Percentiles rank a stretch among this genome's conserved stretches.
phyloP scores from a whole-genome alignment of 2,888 invertebrate species.

The Eupithecia centaureata region DNA sequence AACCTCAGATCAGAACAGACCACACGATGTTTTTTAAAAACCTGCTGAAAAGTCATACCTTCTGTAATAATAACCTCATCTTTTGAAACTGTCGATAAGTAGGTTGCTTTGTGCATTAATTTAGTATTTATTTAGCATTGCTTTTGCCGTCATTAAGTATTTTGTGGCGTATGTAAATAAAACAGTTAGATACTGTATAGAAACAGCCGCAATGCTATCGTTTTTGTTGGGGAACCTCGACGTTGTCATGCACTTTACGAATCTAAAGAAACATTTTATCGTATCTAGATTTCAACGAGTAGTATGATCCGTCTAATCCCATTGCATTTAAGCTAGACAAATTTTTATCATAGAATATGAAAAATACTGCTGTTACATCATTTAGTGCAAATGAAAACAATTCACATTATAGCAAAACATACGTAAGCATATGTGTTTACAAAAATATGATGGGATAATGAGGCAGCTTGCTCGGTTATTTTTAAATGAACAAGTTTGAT shows the following conservation, averaged over 20 bases:
- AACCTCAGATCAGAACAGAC: too few species aligned
- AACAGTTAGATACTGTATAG: too few species aligned
- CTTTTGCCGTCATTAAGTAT: too few species aligned
- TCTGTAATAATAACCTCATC: background rate
- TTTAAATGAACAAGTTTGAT: too few species aligned
- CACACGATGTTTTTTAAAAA: background rate
- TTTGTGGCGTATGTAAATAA: too few species aligned
- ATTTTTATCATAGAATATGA: background rate
- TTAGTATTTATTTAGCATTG: too few species aligned
- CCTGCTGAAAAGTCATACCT: background rate
- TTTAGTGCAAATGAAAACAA: background rate
- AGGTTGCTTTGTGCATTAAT: background rate
- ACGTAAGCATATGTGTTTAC: too few species aligned
- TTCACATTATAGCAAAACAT: background rate
- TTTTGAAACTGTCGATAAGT: background rate
- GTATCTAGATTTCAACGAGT: background rate
- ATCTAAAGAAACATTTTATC: background rate
- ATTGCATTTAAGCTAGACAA: too few species aligned
- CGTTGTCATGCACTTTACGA: background rate
- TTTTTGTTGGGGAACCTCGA: background rate
- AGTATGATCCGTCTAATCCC: background rate
- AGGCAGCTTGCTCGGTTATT: too few species aligned
- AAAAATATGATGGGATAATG: too few species aligned
- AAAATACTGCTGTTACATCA: background rate
- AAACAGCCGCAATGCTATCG: background rate